A percentile compares a stretch with the other conserved stretches of the same genome.
These are phyloP conservation scores for Callionymus lyra DNA, from an alignment of 2,113 vertebrate species.

Conservation along the genomic window DNA sequence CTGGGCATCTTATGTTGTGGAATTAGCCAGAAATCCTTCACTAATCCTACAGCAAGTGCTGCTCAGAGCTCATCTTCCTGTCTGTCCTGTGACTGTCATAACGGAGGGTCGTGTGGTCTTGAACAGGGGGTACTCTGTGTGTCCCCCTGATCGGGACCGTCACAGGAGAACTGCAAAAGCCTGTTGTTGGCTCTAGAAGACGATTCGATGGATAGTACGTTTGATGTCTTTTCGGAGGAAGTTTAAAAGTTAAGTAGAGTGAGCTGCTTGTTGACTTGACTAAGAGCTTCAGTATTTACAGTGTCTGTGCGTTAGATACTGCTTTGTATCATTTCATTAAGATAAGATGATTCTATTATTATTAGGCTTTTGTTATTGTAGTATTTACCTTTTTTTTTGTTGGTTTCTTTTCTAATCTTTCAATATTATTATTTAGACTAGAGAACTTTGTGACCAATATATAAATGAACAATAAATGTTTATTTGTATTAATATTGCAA, in stretches of 20 bases:
- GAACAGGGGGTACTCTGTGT: background rate
- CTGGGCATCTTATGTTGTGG: constrained; percentile 43
- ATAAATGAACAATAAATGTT: too few species aligned
- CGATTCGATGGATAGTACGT: constrained; percentile 52
- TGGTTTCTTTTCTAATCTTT: too few species aligned
- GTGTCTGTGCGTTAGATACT: background rate
- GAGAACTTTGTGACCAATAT: too few species aligned
- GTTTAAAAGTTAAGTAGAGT: constrained; percentile 58
- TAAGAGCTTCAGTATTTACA: background rate
- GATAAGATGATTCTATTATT: background rate
- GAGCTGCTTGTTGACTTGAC: too few species aligned
- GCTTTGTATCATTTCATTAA: background rate
- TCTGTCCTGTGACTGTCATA: background rate
- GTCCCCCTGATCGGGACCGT: background rate
- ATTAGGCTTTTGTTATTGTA: too few species aligned
- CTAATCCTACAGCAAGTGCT: constrained; percentile 52
- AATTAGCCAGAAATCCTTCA: constrained; percentile 54
- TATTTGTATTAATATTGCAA: too few species aligned
- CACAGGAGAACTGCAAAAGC: constrained; percentile 19
- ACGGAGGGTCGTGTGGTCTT: constrained; percentile 12
- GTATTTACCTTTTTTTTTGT: too few species aligned
- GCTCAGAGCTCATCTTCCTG: constrained; percentile 3
- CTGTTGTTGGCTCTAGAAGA: constrained; percentile 50
- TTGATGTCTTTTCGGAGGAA: constrained; percentile 57
- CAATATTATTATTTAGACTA: too few species aligned